phyloP scores from a whole-genome alignment of 2,888 invertebrate species.

The Chymomyza caudatula region DNA sequence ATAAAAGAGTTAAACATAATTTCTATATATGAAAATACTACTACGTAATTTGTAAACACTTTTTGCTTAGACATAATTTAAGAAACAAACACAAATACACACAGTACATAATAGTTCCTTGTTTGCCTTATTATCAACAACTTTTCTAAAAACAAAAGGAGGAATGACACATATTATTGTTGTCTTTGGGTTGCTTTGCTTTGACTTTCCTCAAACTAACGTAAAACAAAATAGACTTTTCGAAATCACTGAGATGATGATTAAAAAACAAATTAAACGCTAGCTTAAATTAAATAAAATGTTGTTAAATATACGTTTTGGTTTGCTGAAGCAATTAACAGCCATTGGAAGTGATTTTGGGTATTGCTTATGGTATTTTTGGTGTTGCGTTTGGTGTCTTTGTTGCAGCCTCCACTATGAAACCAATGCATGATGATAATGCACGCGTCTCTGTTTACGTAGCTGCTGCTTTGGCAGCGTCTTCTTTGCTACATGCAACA shows the following conservation, averaged over 20 bases:
- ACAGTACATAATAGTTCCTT: constrained; percentile 48
- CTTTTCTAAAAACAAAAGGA: background rate
- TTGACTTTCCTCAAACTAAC: constrained; percentile 17
- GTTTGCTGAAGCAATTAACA: constrained; percentile 60
- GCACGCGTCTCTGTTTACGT: constrained; percentile 52
- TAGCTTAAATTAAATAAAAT: constrained; percentile 13
- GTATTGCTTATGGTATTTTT: constrained; percentile 34
- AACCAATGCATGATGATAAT: constrained; percentile 63
- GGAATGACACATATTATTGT: background rate
- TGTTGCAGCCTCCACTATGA: constrained; percentile 61
- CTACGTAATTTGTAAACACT: constrained; percentile 27
- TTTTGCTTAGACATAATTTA: constrained; percentile 34
- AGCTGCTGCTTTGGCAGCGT: constrained; percentile 31
- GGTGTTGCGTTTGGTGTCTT: constrained; percentile 17
- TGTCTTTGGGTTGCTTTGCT: background rate
- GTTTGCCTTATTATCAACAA: constrained; percentile 6
- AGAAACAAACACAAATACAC: constrained; percentile 39
- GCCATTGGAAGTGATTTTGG: constrained; percentile 56
- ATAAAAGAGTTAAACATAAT: constrained; percentile 31
- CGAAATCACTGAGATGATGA: no score
- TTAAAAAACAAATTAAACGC: constrained; percentile 14
- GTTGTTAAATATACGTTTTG: constrained; percentile 64
- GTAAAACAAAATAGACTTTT: constrained; percentile 42
- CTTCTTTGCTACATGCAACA: constrained; percentile 43
- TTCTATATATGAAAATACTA: constrained; percentile 47